phyloP scores from a whole-genome alignment of 2,113 vertebrate species.

The Promerops cafer region DNA sequence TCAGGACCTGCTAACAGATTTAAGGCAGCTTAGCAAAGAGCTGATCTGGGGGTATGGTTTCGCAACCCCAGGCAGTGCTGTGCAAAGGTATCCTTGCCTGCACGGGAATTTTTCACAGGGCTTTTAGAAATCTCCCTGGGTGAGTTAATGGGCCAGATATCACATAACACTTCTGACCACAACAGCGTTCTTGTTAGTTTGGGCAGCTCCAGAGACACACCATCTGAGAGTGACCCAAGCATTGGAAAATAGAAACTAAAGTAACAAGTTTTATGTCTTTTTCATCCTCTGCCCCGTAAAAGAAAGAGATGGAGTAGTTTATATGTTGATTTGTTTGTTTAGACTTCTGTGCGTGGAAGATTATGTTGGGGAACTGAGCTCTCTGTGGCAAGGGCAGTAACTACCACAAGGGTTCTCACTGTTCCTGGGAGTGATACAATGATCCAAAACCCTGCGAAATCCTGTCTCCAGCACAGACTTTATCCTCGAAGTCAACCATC shows the following conservation, averaged over 20 bases:
- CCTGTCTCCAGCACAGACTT: background rate
- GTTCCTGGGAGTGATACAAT: background rate
- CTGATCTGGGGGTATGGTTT: background rate
- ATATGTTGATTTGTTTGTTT: background rate
- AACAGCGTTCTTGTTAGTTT: background rate
- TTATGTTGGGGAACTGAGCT: background rate
- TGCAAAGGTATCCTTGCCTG: background rate
- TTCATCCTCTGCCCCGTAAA: background rate
- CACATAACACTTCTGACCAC: background rate
- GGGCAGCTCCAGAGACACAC: background rate
- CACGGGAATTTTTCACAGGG: background rate
- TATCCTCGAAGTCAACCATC: accelerated
- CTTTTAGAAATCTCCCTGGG: background rate
- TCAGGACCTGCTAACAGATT: constrained; percentile 5
- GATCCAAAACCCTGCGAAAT: background rate
- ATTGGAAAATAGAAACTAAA: background rate
- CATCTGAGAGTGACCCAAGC: background rate
- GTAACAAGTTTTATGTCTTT: background rate
- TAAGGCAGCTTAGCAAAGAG: background rate
- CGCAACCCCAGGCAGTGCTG: background rate
- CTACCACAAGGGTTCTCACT: background rate
- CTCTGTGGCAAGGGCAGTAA: background rate
- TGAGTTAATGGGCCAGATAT: background rate
- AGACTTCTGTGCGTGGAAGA: background rate
- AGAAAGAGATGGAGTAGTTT: background rate